A percentile compares a stretch with the other conserved stretches of the same genome.
Conservation (phyloP, 2,113 vertebrate species). For the Gobiocypris rarus region DNA sequence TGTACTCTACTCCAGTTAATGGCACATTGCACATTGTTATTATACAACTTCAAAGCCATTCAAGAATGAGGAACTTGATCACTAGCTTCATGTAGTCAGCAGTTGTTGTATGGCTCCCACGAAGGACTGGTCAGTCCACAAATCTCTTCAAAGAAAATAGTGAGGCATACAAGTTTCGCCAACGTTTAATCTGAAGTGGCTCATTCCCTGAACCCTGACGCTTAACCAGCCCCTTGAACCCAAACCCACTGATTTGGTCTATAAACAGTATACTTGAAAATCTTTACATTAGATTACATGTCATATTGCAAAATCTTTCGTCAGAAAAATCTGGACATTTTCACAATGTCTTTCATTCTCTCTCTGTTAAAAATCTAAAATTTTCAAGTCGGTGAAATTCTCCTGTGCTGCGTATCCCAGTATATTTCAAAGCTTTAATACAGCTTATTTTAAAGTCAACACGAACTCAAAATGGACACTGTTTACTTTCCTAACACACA, state of each 20-base stretch:
- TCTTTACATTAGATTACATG: conserved; percentile 42
- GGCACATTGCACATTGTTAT: conserved; percentile 47
- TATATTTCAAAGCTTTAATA: conserved; percentile 38
- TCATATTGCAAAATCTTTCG: conserved; percentile 44
- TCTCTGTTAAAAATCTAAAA: conserved; percentile 44
- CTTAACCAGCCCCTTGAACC: not conserved
- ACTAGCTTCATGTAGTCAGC: conserved; percentile 36
- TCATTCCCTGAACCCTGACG: conserved; percentile 10
- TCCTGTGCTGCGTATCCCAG: conserved; percentile 23
- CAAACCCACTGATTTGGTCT: conserved; percentile 28
- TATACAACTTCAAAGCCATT: conserved; percentile 44
- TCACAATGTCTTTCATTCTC: conserved; percentile 33
- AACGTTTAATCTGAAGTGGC: conserved; percentile 3
- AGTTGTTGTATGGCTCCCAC: conserved; percentile 33
- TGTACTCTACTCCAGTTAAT: conserved; percentile 46
- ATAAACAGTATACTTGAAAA: conserved; percentile 42
- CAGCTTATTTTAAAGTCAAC: conserved; percentile 38
- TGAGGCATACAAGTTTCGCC: conserved; percentile 14
- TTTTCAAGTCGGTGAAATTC: not conserved
- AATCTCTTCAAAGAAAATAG: conserved; percentile 30
- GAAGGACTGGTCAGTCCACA: not conserved
- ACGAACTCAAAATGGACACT: conserved; percentile 14
- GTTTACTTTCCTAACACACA: conserved; percentile 1
- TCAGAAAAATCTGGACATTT: conserved; percentile 30
- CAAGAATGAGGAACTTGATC: conserved; percentile 25